These are phyloP conservation scores for Aphidius ervi DNA, from an alignment of 1,140 invertebrate species.

Conservation along the genomic window DNA sequence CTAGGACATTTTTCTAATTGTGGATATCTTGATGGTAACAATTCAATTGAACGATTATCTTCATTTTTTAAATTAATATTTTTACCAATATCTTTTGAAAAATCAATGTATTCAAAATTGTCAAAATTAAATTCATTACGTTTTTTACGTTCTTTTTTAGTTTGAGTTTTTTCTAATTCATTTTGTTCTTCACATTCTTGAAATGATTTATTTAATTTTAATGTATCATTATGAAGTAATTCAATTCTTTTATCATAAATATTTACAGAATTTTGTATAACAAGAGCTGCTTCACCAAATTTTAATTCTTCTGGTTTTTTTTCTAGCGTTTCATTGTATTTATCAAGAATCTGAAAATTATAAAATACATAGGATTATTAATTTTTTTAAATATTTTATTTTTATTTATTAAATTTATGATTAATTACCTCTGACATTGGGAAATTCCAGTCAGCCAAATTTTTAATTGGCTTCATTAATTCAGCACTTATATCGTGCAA, in stretches of 20 bases:
- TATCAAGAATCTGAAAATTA: slow-evolving; percentile 36
- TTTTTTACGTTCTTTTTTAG: slow-evolving; percentile 20
- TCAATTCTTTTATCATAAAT: slow-evolving; percentile 43
- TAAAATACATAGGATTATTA: slow-evolving; percentile 8
- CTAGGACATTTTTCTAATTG: slow-evolving; percentile 37
- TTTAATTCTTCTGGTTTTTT: slow-evolving; percentile 33
- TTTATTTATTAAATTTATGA: slow-evolving; percentile 6
- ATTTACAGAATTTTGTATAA: slow-evolving; percentile 45
- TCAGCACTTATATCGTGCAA: slow-evolving; percentile 36
- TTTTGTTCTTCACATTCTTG: slow-evolving; percentile 26
- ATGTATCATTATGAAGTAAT: slow-evolving; percentile 34
- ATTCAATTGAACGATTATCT: slow-evolving; percentile 33
- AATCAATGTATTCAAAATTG: slow-evolving; percentile 36
- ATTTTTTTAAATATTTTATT: slow-evolving; percentile 6
- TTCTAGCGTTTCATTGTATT: slow-evolving; percentile 34
- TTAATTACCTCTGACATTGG: slow-evolving; percentile 39
- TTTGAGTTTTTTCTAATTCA: slow-evolving; percentile 25
- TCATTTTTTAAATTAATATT: slow-evolving; percentile 38
- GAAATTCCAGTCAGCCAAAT: slow-evolving; percentile 43
- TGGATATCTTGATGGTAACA: slow-evolving; percentile 40
- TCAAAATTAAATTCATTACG: slow-evolving; percentile 32
- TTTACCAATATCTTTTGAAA: slow-evolving; percentile 32
- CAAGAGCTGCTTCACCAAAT: slow-evolving; percentile 42
- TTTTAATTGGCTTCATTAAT: slow-evolving; percentile 41
- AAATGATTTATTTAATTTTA: slow-evolving; percentile 28